Evolutionary conservation across 37 sponge, comb jelly and placozoan genomes (phyloP).

Genomic region (Halisarca cf. caerulea): DNA sequence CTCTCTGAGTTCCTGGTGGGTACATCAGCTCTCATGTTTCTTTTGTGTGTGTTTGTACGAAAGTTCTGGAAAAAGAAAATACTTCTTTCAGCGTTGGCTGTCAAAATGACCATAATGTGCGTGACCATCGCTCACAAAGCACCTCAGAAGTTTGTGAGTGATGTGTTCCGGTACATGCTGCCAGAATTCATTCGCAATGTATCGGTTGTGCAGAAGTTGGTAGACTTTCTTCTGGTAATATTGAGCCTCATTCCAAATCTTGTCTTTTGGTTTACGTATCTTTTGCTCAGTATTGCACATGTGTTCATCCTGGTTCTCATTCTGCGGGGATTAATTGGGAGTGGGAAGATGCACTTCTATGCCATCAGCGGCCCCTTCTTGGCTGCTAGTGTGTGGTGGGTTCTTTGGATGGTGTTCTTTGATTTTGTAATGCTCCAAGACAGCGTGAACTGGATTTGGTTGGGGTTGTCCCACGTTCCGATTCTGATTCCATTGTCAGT

Average conservation of each 20-base stretch:
- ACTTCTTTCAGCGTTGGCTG: background rate
- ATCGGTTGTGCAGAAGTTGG: too few species aligned
- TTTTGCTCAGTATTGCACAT: background rate
- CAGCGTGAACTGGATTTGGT: background rate
- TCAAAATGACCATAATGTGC: background rate
- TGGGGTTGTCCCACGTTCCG: slow-evolving; percentile 5
- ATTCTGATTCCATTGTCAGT: background rate
- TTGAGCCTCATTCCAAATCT: background rate
- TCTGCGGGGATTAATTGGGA: background rate
- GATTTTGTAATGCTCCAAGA: background rate
- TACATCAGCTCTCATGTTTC: background rate
- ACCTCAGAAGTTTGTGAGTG: background rate
- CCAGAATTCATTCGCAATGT: background rate
- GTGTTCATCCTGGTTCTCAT: background rate
- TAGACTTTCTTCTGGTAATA: too few species aligned
- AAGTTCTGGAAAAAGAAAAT: background rate
- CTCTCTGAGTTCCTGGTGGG: background rate
- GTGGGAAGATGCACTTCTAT: slow-evolving; percentile 13
- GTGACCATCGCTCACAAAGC: background rate
- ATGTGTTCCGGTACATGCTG: background rate
- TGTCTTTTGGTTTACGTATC: background rate
- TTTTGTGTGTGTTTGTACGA: background rate
- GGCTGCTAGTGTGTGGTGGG: slow-evolving; percentile 5
- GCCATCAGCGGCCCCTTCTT: slow-evolving; percentile 5
- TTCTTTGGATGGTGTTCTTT: slow-evolving; percentile 28